Evolutionary conservation across 2,888 invertebrate genomes (phyloP).

Genomic region (Molorchus minor): DNA sequence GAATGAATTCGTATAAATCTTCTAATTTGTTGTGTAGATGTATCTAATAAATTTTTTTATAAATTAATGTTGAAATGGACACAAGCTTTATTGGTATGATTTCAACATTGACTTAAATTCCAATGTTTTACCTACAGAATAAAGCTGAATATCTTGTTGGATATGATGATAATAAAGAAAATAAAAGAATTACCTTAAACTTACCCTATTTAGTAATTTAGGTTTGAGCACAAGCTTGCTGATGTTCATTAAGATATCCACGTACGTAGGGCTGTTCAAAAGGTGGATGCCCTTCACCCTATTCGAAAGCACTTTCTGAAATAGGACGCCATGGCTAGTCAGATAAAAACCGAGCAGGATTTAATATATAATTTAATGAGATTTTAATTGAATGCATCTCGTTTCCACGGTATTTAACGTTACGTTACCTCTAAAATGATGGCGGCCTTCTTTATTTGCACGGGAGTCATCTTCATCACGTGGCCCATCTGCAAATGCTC

Average conservation of each 20-base stretch:
- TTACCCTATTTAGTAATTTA: constrained; percentile 26
- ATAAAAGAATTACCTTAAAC: constrained; percentile 3
- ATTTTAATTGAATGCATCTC: too few species aligned
- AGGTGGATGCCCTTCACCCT: constrained; percentile 23
- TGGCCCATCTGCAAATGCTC: constrained; percentile 31
- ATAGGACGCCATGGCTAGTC: neutral
- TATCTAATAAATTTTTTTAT: too few species aligned
- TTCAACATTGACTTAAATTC: too few species aligned
- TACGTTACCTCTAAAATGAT: constrained; percentile 39
- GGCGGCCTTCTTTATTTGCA: constrained; percentile 32
- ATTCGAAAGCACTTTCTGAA: constrained; percentile 26
- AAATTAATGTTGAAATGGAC: too few species aligned
- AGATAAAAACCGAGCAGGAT: neutral
- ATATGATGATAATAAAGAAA: constrained; percentile 26
- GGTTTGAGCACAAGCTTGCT: constrained; percentile 25
- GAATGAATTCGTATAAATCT: constrained; percentile 37
- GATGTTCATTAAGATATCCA: constrained; percentile 20
- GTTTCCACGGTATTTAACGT: too few species aligned
- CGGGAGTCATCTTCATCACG: constrained; percentile 31
- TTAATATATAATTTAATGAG: too few species aligned
- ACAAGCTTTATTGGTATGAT: too few species aligned
- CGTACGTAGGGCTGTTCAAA: constrained; percentile 24
- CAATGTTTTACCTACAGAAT: too few species aligned
- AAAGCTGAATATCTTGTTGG: too few species aligned
- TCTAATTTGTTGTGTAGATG: constrained; percentile 40